phyloP scores from a whole-genome alignment of 2,113 vertebrate species.

The Zosterops pallidus region DNA sequence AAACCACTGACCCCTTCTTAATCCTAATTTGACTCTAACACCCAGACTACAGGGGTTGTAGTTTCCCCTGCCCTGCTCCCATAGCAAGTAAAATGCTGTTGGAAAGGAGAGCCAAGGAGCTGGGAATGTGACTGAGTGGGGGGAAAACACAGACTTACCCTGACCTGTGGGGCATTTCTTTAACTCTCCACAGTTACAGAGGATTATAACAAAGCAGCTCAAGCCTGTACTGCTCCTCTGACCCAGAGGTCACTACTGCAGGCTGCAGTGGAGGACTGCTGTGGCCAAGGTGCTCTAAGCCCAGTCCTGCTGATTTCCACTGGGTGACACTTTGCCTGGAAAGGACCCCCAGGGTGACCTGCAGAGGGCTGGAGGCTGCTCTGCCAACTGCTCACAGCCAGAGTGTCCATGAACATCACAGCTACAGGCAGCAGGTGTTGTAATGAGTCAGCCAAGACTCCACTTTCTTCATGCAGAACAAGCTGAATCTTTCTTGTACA shows the following conservation, averaged over 20 bases:
- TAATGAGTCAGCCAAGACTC: neutral
- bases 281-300: neutral
- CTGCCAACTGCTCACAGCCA: accelerated
- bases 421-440: neutral
- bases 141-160: neutral
- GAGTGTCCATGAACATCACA: accelerated
- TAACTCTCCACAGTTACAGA: accelerated
- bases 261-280: neutral
- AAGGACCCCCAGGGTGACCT: neutral
- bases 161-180: neutral
- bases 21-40: neutral
- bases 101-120: neutral
- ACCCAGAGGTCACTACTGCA: neutral
- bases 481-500: neutral
- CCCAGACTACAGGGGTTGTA: accelerated
- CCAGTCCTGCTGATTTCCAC: neutral
- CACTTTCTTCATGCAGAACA: neutral
- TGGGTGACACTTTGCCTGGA: neutral
- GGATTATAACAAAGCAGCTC: neutral
- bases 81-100: neutral
- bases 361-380: neutral
- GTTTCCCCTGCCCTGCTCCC: neutral
- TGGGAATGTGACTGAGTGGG: neutral
- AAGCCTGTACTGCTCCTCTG: neutral
- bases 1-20: neutral